Conservation (phyloP, 2,113 vertebrate species). For the Polypterus bichir region DNA sequence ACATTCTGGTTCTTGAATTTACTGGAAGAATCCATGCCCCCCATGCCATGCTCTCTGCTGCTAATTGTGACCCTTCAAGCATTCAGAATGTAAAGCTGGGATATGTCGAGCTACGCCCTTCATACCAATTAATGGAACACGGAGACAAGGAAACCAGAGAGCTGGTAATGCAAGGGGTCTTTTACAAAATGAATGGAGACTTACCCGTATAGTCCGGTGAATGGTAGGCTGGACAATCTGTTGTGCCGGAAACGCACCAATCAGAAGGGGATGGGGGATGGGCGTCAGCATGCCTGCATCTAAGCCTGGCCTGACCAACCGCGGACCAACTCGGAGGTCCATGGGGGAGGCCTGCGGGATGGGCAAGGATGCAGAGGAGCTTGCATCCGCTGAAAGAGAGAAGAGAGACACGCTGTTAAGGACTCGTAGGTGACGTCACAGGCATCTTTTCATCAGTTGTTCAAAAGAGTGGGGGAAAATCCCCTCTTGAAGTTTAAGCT, state of each 20-base stretch:
- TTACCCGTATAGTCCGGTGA: constrained; percentile 55
- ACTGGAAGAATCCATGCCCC: too few relatives aligned
- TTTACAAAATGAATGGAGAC: not conserved
- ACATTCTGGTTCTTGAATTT: too few relatives aligned
- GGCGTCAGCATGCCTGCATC: constrained; percentile 62
- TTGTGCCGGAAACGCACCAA: constrained; percentile 30
- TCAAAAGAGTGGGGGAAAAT: too few relatives aligned
- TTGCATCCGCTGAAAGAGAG: constrained; percentile 17
- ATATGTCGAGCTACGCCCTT: too few relatives aligned
- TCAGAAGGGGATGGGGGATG: constrained; percentile 57
- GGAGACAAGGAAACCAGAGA: too few relatives aligned
- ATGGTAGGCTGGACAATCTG: constrained; percentile 56
- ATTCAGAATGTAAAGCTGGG: too few relatives aligned
- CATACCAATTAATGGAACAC: too few relatives aligned
- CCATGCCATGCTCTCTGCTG: too few relatives aligned
- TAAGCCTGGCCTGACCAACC: constrained; percentile 41
- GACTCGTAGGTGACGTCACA: not conserved
- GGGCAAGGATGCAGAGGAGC: constrained; percentile 27
- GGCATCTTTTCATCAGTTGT: not conserved
- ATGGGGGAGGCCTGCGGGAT: constrained; percentile 56
- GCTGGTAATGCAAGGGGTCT: too few relatives aligned
- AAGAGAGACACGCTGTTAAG: not conserved
- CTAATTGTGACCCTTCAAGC: too few relatives aligned
- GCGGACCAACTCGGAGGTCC: constrained; percentile 77
- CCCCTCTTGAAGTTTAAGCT: too few relatives aligned